Evolutionary conservation across 2,113 vertebrate genomes (phyloP).

Genomic region (Microtus montanus): DNA sequence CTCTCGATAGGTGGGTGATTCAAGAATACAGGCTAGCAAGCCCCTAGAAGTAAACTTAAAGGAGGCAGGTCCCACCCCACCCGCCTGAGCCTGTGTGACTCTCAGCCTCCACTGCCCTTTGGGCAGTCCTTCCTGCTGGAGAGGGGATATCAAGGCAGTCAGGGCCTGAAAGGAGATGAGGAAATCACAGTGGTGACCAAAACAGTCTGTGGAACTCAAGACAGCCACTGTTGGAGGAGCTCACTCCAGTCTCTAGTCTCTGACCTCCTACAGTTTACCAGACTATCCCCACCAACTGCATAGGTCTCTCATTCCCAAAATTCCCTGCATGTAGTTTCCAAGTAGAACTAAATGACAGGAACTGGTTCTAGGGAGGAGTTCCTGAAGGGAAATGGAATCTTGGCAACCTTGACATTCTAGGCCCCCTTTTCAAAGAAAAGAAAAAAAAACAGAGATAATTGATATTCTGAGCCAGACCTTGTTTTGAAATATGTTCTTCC

Average conservation of each 20-base stretch:
- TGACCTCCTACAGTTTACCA: not conserved
- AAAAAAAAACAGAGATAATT: conserved; percentile 39
- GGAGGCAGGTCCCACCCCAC: not conserved
- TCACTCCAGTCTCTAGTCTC: not conserved
- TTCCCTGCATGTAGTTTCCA: conserved; percentile 11
- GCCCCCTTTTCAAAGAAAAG: conserved; percentile 39
- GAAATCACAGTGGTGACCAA: not conserved
- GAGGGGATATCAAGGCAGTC: not conserved
- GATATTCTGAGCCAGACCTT: conserved; percentile 53
- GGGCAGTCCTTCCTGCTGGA: conserved; percentile 9
- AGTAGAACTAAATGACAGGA: conserved; percentile 63
- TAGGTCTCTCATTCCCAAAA: not conserved
- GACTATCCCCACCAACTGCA: not conserved
- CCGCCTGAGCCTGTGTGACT: rapidly evolving
- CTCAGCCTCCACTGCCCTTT: not conserved
- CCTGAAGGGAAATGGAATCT: conserved; percentile 56
- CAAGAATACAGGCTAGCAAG: not conserved
- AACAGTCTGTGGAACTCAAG: conserved; percentile 1
- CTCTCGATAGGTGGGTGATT: not conserved
- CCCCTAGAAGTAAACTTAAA: not conserved
- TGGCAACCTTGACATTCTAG: conserved; percentile 53
- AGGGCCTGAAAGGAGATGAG: conserved; percentile 62
- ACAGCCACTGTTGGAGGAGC: not conserved
- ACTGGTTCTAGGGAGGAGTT: conserved; percentile 53
- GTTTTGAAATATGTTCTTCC: conserved; percentile 45